phyloP scores from a whole-genome alignment of 2,113 vertebrate species.

The Leuciscus idus region DNA sequence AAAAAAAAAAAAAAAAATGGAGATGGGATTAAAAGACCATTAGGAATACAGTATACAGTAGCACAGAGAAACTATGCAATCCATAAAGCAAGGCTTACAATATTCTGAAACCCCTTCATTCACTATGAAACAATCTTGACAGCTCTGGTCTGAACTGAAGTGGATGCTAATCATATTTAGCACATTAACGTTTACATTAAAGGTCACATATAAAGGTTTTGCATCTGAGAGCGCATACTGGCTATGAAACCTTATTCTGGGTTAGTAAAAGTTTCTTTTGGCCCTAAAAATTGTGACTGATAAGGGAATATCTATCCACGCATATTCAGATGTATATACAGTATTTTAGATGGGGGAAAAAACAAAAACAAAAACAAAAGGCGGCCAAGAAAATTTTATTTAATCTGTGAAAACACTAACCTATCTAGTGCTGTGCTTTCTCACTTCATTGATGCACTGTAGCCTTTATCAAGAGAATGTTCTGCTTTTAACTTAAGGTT shows the following conservation, averaged over 20 bases:
- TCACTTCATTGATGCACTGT: conserved; percentile 5
- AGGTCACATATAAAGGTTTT: neutral
- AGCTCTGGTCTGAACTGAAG: neutral
- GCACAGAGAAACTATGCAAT: conserved; percentile 20
- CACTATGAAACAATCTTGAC: neutral
- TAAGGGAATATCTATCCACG: neutral
- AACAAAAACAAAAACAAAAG: neutral
- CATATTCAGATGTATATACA: neutral
- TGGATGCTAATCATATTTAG: neutral
- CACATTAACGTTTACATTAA: neutral
- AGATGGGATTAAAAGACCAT: neutral
- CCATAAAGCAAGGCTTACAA: neutral
- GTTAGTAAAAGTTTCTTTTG: neutral
- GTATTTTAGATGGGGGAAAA: neutral
- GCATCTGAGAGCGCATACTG: neutral
- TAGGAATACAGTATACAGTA: neutral
- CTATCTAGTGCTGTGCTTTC: neutral
- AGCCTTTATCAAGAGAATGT: conserved; percentile 7
- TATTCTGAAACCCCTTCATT: neutral
- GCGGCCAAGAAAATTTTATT: neutral
- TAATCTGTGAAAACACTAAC: neutral
- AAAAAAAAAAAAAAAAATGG: neutral
- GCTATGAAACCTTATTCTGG: neutral
- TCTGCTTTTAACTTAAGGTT: conserved; percentile 35
- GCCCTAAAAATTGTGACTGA: neutral